phyloP scores from a whole-genome alignment of 2,797 vertebrate genomes.

The Channa striata region DNA sequence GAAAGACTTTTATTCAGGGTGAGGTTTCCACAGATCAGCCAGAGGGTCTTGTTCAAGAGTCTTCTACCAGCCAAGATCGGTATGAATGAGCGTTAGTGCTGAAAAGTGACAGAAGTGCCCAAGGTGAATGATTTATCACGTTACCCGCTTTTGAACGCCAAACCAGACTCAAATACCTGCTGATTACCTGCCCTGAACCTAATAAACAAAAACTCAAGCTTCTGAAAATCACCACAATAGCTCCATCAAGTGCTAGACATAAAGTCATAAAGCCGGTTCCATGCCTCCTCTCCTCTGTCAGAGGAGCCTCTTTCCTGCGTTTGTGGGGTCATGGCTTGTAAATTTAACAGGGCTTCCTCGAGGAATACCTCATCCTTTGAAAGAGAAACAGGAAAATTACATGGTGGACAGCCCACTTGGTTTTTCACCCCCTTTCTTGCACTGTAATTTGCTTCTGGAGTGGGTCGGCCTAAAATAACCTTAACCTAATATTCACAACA shows the following conservation, averaged over 20 bases:
- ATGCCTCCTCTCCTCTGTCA: constrained; percentile 51
- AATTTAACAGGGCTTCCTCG: constrained; percentile 81
- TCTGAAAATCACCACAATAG: constrained; percentile 7
- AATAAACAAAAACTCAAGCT: background rate
- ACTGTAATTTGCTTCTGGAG: constrained; percentile 81
- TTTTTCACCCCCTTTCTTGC: constrained; percentile 72
- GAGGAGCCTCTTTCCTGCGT: constrained; percentile 63
- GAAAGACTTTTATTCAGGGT: constrained; percentile 70
- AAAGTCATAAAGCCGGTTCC: constrained; percentile 44
- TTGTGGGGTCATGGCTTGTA: constrained; percentile 82
- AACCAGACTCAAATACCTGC: constrained; percentile 27
- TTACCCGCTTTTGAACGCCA: constrained; percentile 21
- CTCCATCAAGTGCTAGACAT: constrained; percentile 47
- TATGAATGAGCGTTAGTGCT: constrained; percentile 32
- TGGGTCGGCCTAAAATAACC: constrained; percentile 85
- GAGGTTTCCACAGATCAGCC: constrained; percentile 65
- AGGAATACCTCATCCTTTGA: constrained; percentile 85
- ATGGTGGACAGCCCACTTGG: constrained; percentile 74
- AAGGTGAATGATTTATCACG: constrained; percentile 45
- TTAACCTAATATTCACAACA: constrained; percentile 84
- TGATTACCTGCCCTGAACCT: constrained; percentile 15
- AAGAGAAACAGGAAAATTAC: constrained; percentile 87
- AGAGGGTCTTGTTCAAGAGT: constrained; percentile 58
- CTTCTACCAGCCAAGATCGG: constrained; percentile 48
- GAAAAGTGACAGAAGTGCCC: constrained; percentile 25